A percentile compares a stretch with the other conserved stretches of the same genome.
Evolutionary conservation across 1,140 invertebrate genomes (phyloP).

Genomic region (Leptopilina boulardi): DNA sequence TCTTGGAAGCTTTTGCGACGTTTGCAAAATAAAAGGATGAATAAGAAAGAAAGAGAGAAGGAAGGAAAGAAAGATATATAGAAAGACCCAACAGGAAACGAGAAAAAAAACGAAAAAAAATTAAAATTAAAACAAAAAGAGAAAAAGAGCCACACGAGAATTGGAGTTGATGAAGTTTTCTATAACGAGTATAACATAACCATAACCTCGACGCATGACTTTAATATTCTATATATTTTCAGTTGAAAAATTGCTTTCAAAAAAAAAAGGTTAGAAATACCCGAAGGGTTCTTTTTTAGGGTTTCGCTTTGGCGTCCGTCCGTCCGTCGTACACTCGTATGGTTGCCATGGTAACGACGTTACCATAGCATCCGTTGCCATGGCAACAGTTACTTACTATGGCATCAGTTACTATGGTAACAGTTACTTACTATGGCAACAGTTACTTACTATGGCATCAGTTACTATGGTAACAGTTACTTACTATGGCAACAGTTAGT

Average conservation of each 20-base stretch:
- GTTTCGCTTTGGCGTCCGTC: too few relatives aligned
- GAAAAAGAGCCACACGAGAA: not conserved
- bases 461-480: too few relatives aligned
- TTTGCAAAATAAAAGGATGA: not conserved
- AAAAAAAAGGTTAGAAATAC: constrained; percentile 37
- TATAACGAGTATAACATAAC: not conserved
- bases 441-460: too few relatives aligned
- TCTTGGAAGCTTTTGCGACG: too few relatives aligned
- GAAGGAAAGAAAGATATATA: not conserved
- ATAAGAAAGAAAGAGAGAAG: not conserved
- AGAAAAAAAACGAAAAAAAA: not conserved
- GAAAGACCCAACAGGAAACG: not conserved
- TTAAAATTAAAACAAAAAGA: not conserved
- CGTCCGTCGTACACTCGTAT: too few relatives aligned
- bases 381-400: too few relatives aligned
- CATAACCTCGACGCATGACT: constrained; percentile 16
- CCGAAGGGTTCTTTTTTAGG: too few relatives aligned
- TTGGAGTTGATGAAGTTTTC: not conserved
- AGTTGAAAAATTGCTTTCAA: not conserved
- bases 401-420: too few relatives aligned
- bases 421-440: too few relatives aligned
- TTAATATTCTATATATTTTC: not conserved
- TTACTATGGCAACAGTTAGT: too few relatives aligned
- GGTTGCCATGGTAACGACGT: too few relatives aligned
- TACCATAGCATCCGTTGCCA: too few relatives aligned